Base-by-base conservation (phyloP, 2,797 vertebrate species). In the Macropodus opercularis region DNA sequence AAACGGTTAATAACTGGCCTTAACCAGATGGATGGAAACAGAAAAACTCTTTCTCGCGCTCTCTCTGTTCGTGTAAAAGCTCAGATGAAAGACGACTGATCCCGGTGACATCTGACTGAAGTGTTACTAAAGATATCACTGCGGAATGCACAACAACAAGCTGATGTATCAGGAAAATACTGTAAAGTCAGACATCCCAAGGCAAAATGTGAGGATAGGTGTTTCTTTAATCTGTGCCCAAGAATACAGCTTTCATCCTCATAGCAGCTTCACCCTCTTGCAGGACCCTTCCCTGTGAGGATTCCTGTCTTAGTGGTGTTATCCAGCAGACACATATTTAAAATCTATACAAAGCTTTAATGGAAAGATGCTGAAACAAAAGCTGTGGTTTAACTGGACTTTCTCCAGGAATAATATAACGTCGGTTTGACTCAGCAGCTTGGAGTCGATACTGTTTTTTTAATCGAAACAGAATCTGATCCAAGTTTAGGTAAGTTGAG, bases 351-450 rank as follows among this genome's bases (percentile, higher is more conserved):
- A n/a, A 15, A 11, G 8, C 21, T 23, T 50, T 34, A 31, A 47
- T 66, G 18, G 53, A 38, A 62, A 13, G 15, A 29, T 3, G 6
- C 46, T 48, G 32, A 60, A 46, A 70, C 50, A 65, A 58, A 42
- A 51, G 29, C 24, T 1, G 11, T 1, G 14, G 23, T 34, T 46
- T 62, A 48, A 70, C 17, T 2, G 43, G 47, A 7, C 24, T 65
- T 38, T 67, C 55, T 23, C 13, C 36, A 47, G 36, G 50, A 46
- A 54, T 42, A n/a, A 51, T 3, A 0, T 5, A 3, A 17, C 44
- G 15, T n/a, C 2, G 40, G 12, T 19, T 51, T 61, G 55, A 64
- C 49, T 67, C 67, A 46, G 64, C 54, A 46, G 6, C 22, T 57
- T 31, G 24, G 18, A 62, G 17, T 12, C 26, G 11, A 17, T 35